Evolutionary conservation across 2,888 invertebrate genomes (phyloP).

Genomic region (Cheilosia urbana): DNA sequence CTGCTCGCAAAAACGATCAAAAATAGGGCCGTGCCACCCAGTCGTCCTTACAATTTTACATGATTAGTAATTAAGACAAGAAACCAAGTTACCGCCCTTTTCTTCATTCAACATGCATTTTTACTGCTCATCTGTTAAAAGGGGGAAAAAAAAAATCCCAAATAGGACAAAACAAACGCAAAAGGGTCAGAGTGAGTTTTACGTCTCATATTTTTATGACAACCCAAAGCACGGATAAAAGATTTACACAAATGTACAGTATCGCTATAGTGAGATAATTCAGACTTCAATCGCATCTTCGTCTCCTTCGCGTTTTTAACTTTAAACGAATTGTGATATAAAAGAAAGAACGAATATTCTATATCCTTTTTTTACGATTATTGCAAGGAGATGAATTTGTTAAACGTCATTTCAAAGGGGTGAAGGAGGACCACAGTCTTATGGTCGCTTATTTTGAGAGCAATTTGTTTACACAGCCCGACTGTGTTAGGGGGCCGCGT

Average conservation of each 20-base stretch:
- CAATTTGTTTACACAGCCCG: conserved; percentile 40
- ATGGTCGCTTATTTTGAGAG: conserved; percentile 35
- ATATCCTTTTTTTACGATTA: conserved; percentile 62
- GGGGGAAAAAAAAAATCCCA: background rate
- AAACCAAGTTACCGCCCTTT: background rate
- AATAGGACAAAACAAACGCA: conserved; percentile 24
- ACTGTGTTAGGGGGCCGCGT: conserved; percentile 21
- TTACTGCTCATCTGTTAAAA: conserved; percentile 25
- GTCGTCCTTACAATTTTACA: conserved; percentile 32
- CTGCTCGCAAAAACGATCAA: too few species aligned
- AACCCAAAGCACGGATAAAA: conserved; percentile 31
- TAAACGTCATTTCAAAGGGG: conserved; percentile 60
- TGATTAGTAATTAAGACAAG: conserved; percentile 61
- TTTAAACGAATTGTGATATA: conserved; percentile 62
- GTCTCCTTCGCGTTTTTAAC: conserved; percentile 35
- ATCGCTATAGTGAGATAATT: conserved; percentile 26
- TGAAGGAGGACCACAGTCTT: conserved; percentile 4
- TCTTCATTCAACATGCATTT: conserved; percentile 29
- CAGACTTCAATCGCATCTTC: conserved; percentile 6
- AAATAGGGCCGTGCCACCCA: background rate
- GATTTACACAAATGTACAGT: conserved; percentile 36
- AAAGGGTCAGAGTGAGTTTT: conserved; percentile 41
- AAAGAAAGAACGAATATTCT: conserved; percentile 46
- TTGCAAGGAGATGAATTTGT: conserved; percentile 64
- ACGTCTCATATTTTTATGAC: conserved; percentile 60